Evolutionary conservation across 2,113 vertebrate genomes (phyloP).

Genomic region (Myanophis thanlyinensis): DNA sequence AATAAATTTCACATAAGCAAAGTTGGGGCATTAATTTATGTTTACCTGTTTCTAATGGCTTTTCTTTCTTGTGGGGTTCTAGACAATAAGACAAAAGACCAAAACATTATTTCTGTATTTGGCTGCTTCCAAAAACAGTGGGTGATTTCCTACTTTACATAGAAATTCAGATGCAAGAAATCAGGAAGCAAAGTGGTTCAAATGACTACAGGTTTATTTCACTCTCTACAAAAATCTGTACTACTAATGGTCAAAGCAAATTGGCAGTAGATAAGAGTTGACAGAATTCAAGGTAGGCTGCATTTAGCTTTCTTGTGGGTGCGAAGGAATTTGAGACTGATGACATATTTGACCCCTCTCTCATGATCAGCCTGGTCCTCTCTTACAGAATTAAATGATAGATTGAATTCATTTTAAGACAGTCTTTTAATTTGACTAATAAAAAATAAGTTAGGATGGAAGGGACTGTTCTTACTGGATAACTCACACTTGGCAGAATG

Average conservation of each 20-base stretch:
- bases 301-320: background rate
- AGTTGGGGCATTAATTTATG: background rate
- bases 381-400: background rate
- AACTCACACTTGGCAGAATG: background rate
- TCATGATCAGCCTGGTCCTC: background rate
- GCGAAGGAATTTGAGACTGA: background rate
- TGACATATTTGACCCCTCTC: background rate
- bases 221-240: background rate
- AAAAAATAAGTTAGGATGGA: background rate
- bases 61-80: background rate
- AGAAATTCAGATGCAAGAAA: background rate
- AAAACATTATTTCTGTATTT: background rate
- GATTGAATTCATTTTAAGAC: background rate
- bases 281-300: background rate
- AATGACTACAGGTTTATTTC: background rate
- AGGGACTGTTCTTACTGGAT: background rate
- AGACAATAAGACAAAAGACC: background rate
- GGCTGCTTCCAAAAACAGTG: background rate
- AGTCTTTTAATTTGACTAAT: background rate
- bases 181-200: background rate
- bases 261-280: background rate
- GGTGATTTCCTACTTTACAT: background rate
- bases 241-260: background rate
- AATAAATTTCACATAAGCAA: background rate
- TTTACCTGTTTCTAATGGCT: background rate